Conservation (phyloP, 2,797 vertebrate species). For the Leptatherina wallacei region DNA sequence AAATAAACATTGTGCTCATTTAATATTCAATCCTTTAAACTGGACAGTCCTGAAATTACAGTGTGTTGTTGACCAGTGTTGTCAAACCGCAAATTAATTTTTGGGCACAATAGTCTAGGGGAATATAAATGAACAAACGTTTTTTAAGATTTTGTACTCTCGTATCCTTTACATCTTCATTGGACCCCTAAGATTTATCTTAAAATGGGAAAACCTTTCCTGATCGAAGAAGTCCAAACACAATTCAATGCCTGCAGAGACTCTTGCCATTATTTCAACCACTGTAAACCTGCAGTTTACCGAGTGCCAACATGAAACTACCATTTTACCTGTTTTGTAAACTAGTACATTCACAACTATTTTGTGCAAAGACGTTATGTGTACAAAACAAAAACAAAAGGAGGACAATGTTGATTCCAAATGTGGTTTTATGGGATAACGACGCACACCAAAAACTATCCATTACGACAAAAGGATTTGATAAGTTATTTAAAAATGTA, state of each 20-base stretch:
- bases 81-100: no score
- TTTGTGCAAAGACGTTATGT: background rate
- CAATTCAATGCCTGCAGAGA: background rate
- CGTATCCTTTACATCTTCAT: no score
- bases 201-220: no score
- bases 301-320: no score
- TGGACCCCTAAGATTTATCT: no score
- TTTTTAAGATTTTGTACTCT: no score
- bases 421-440: background rate
- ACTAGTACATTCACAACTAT: background rate
- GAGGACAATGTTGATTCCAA: conserved; percentile 1
- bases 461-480: no score
- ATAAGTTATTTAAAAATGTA: background rate
- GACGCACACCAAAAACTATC: background rate
- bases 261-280: no score
- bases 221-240: background rate
- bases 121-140: no score
- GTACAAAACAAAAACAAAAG: background rate
- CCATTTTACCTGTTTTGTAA: background rate
- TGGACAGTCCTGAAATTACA: background rate
- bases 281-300: no score
- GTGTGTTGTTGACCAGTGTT: background rate
- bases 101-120: no score
- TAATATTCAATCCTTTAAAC: background rate
- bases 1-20: background rate